Base-by-base conservation (phyloP, 2,888 invertebrate genomes). In the Phalera bucephala region DNA sequence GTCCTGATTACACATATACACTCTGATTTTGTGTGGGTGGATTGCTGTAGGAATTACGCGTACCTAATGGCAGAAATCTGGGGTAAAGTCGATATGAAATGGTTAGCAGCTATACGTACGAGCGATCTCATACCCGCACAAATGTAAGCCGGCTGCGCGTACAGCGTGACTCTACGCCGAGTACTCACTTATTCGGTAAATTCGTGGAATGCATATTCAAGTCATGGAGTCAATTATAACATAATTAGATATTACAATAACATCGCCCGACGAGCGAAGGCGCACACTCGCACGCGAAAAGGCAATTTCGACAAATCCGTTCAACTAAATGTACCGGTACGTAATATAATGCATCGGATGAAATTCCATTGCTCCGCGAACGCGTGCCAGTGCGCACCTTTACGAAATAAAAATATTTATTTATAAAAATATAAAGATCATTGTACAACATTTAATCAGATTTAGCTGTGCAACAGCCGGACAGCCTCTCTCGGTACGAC, bases 181-280 rank as follows among this genome's bases (percentile, higher is more conserved):
- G n/a, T n/a, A n/a, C n/a, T n/a, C n/a, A n/a, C n/a, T n/a, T n/a
- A n/a, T n/a, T 41, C 31, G 33, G 53, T 64, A 66, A 64, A 74
- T 71, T 76, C 67, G 62, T 71, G 85, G 86, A 86, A 86, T 86
- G 86, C 55, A 56, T 65, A 55, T 56, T 45, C 64, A 85, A 86
- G 86, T 86, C 81, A 86, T 86, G 86, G 86, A 86, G 83, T 64
- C 14, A n/a, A 13, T 26, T 8, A 26, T n/a, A 26, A 26, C 13
- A 9, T 27, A 27, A 27, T 9, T 27, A 27, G n/a, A 27, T 14
- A 27, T 14, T 14, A 27, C 27, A 27, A 5, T 12, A 9, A 27
- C 14, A n/a, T n/a, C 21, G 14, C 14, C 8, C 13, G 2, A 2
- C 26, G 10, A 10, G 26, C 7, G 26, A 13, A 17, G 11, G 13